Base-by-base conservation (phyloP, 1,140 invertebrate species). In the Hylyphantes graminicola region DNA sequence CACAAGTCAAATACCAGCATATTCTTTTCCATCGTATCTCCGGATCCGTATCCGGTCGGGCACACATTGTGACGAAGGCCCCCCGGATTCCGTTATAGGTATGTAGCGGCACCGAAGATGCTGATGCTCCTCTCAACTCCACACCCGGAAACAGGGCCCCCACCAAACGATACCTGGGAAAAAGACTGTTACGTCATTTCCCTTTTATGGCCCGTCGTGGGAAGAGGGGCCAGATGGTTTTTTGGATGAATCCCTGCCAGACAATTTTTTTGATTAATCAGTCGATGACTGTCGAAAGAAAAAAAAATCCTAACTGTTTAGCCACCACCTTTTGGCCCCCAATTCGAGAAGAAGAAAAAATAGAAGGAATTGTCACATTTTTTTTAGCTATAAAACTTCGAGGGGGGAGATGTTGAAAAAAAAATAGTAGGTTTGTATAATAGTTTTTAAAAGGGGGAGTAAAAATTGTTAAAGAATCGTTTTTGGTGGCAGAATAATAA, bases 171-270 rank as follows among this genome's bases (percentile, higher is more conserved):
- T 78, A 78, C 76, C 75, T 78, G 75, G 75, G 75, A 78, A 78
- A n/a, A 78, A 67, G 63, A 19, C 51, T 9, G 75, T 78, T 78
- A 78, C 63, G 61, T 78, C 61, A 67, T 65, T 78, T 78, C 61
- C 63, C 63, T 67, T 63, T 50, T 67, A 67, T 70, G 11, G 74
- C 12, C 21, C 48, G 11, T 76, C 74, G 74, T 76, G 74, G 74
- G 74, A 76, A 76, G 74, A 76, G 74, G 35, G 57, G 53, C 74
- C 74, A 76, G 74, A 76, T 76, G 74, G 74, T 76, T 76, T 76
- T 76, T 76, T 76, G 48, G 74, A 76, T 61, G 74, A 63, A 76
- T 76, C 74, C 74, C 35, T 76, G 35, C 74, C 15, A 17, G 35
- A 19, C 19, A 10, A 15, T 50, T 76, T 59, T 76, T 76, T 76